A percentile compares a stretch with the other conserved stretches of the same genome.
phyloP scores from a whole-genome alignment of 2,113 vertebrate genomes.

The Aleadryas rufinucha region DNA sequence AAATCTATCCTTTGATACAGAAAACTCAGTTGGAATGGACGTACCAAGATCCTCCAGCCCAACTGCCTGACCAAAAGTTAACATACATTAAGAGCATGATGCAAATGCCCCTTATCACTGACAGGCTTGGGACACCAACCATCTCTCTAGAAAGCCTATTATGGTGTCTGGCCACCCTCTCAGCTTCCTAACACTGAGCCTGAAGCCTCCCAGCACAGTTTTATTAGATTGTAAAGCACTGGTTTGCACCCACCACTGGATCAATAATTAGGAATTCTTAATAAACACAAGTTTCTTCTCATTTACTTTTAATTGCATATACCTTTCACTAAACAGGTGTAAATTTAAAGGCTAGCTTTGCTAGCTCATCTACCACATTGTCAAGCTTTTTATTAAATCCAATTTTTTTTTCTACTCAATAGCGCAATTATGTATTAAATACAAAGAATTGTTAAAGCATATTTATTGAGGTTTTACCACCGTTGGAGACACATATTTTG shows the following conservation, averaged over 20 bases:
- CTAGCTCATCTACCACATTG: background rate
- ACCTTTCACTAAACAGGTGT: background rate
- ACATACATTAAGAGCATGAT: background rate
- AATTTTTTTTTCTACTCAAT: background rate
- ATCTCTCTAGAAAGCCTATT: background rate
- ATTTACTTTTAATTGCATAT: background rate
- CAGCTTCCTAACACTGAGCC: background rate
- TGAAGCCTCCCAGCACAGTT: background rate
- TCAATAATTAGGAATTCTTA: background rate
- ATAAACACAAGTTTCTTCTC: background rate
- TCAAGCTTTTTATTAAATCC: background rate
- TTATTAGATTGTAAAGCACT: background rate
- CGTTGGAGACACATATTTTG: background rate
- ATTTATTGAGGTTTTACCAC: background rate
- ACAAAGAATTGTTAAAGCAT: background rate
- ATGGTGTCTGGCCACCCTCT: background rate
- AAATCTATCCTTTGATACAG: background rate
- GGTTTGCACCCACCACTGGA: background rate
- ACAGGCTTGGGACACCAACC: background rate
- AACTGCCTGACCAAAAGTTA: background rate
- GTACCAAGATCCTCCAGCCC: rapidly evolving
- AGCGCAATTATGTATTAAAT: background rate
- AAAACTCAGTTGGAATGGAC: background rate
- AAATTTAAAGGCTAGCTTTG: background rate
- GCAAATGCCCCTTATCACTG: background rate